Evolutionary conservation across 2,113 vertebrate genomes (phyloP).

Genomic region (Oncorhynchus clarkii): DNA sequence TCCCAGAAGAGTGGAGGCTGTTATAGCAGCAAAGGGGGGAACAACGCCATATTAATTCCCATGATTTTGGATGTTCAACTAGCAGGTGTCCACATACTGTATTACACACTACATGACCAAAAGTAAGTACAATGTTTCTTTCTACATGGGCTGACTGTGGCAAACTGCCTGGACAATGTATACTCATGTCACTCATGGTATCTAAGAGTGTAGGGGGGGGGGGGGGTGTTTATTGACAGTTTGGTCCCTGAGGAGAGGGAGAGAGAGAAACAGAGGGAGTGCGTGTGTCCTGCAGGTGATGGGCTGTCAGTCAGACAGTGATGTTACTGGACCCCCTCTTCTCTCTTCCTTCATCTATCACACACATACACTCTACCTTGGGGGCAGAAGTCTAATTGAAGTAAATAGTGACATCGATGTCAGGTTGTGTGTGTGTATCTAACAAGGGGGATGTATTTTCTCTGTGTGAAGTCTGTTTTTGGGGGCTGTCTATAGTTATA

Average conservation of each 20-base stretch:
- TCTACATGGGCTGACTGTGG: constrained; percentile 32
- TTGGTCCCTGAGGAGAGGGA: background rate
- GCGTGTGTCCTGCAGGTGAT: background rate
- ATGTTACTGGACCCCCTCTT: background rate
- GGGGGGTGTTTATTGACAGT: too few species aligned
- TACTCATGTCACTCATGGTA: constrained; percentile 27
- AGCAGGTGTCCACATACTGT: too few species aligned
- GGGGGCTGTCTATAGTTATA: background rate
- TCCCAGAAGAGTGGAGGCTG: too few species aligned
- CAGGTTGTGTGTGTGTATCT: too few species aligned
- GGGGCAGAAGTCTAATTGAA: background rate
- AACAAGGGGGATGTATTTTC: background rate
- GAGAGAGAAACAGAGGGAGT: background rate
- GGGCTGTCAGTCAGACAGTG: background rate
- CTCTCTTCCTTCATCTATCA: background rate
- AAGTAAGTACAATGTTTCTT: background rate
- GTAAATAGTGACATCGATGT: background rate
- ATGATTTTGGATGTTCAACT: too few species aligned
- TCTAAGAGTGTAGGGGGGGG: too few species aligned
- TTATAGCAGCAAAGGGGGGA: too few species aligned
- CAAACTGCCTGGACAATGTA: constrained; percentile 37
- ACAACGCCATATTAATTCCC: too few species aligned
- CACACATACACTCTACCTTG: background rate
- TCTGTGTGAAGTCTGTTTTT: background rate
- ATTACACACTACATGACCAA: constrained; percentile 10